Base-by-base conservation (phyloP, 2,888 invertebrate species). In the Cheilosia grossa region DNA sequence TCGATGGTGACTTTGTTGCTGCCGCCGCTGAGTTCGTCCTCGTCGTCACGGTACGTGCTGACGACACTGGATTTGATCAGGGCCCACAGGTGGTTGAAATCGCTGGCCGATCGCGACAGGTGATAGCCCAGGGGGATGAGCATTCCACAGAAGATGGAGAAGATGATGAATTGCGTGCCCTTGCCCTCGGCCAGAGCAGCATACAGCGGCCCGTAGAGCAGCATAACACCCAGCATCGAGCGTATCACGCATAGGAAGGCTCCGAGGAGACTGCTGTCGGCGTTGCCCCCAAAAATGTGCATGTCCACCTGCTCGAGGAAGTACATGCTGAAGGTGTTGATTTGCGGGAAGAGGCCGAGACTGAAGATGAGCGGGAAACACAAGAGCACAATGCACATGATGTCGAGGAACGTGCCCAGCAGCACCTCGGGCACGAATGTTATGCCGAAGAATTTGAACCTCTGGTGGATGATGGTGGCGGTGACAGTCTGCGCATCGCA, bases 311-410 rank as follows among this genome's bases (percentile, higher is more conserved):
- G 99, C 91, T 99, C 99, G 88, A 99, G 93, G n/a, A 98, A 93
- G 92, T 99, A 99, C 96, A 98, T 97, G 9, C 96, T 92, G 91
- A 99, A 98, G 0, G 99, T 99, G 90, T 98, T 99, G 70, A 99
- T 96, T 93, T 97, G 99, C 4, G 99, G 99, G 89, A 99, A 97
- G 56, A 99, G 93, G 1, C 99, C 99, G 86, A 99, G 93, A 56
- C 98, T 98, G 92, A 99, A 99, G 33, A 98, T 94, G 59, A 99
- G 90, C 0, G 99, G 99, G 91, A 99, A 98, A 91, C 96, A 96
- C 54, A 99, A 92, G 53, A 99, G 93, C 89, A 98, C 95, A 82
- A 95, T 94, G 10, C 96, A 93, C 82, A 98, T 92, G 53, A 96
- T 93, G 90, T 97, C 96, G 89, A 96, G 94, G 42, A 95, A 93